phyloP scores from a whole-genome alignment of 64 coral and sea anemone genomes.

The Montipora foliosa region DNA sequence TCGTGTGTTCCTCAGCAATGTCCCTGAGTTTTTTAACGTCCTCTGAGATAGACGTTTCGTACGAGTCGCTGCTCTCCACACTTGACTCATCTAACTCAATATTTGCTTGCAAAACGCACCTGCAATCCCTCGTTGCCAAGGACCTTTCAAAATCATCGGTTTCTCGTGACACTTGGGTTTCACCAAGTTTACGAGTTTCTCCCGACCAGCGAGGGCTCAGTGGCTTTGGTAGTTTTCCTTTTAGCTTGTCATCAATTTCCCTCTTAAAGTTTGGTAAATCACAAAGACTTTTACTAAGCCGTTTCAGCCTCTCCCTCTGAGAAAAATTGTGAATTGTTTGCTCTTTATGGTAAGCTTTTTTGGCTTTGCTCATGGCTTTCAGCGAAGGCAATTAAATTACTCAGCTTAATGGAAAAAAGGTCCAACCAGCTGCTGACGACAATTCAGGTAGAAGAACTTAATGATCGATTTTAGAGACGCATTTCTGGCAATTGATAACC shows the following conservation, averaged over 20 bases:
- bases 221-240: conserved; percentile 23
- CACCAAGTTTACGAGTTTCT: conserved; percentile 30
- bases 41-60: neutral
- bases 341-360: neutral
- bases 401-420: neutral
- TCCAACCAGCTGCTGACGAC: too few species aligned
- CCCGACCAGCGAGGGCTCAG: neutral
- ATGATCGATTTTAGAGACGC: neutral
- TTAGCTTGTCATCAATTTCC: conserved; percentile 30
- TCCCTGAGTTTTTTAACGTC: neutral
- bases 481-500: neutral
- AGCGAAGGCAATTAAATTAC: neutral
- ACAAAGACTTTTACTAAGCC: conserved; percentile 25
- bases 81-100: neutral
- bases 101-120: neutral
- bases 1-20: conserved; percentile 1
- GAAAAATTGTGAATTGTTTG: neutral
- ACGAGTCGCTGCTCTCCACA: neutral
- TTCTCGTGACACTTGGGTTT: conserved; percentile 12
- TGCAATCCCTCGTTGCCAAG: conserved; percentile 25
- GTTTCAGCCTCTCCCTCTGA: neutral
- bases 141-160: neutral
- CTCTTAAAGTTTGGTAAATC: conserved; percentile 38
- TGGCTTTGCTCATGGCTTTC: neutral
- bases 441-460: neutral